Conservation (phyloP, 2,113 vertebrate species). For the Ceratotherium simum region DNA sequence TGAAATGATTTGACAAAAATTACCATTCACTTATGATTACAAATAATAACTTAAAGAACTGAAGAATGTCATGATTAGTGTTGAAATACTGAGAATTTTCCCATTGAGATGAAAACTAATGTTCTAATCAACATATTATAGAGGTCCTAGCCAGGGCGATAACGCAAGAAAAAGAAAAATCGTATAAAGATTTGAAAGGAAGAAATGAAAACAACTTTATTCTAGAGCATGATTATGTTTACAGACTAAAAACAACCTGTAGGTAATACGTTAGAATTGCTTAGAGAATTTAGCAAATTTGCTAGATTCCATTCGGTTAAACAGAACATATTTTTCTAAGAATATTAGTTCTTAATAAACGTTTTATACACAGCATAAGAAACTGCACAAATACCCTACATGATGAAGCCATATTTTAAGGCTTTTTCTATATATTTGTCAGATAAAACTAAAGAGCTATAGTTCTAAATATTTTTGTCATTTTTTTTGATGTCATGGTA, state of each 20-base stretch:
- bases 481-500: not conserved
- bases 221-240: not conserved
- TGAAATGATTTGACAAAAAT: not conserved
- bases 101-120: not conserved
- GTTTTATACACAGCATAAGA: not conserved
- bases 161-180: not conserved
- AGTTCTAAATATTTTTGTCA: not conserved
- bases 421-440: not conserved
- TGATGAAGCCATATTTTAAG: not conserved
- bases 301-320: not conserved
- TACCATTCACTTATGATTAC: not conserved
- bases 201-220: not conserved
- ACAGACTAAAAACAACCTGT: not conserved
- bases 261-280: not conserved
- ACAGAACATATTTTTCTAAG: not conserved
- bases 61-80: not conserved
- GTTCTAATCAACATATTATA: not conserved
- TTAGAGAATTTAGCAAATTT: not conserved
- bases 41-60: not conserved
- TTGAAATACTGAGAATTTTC: not conserved
- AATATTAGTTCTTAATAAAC: not conserved
- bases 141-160: not conserved
- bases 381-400: not conserved
- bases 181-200: not conserved
- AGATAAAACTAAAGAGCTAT: not conserved